These are phyloP conservation scores for Philaethria dido DNA, from an alignment of 2,888 invertebrate species.

Conservation along the genomic window DNA sequence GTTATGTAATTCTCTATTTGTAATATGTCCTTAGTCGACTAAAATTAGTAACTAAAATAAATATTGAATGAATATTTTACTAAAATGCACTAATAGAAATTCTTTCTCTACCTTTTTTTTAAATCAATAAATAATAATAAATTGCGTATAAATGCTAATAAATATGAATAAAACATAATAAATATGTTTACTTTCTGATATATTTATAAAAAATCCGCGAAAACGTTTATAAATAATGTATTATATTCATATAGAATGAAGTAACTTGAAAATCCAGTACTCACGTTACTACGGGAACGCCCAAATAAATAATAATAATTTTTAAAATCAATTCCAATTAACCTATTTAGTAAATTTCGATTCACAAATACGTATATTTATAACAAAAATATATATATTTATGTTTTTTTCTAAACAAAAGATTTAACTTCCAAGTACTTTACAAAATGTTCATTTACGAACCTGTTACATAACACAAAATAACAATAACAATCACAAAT, in stretches of 20 bases:
- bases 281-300: background rate
- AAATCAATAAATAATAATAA: background rate
- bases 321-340: background rate
- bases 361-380: background rate
- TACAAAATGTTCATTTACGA: conserved; percentile 22
- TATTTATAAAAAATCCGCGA: background rate
- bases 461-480: conserved; percentile 46
- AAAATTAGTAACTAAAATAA: background rate
- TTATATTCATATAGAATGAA: background rate
- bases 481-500: conserved; percentile 35
- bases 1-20: conserved; percentile 16
- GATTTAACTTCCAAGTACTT: conserved; percentile 17
- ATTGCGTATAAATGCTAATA: background rate
- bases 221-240: background rate
- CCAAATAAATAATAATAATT: background rate
- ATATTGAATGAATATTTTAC: background rate
- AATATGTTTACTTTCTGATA: background rate
- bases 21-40: background rate
- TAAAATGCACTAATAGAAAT: background rate
- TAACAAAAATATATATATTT: background rate
- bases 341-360: too few species aligned
- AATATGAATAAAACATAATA: background rate
- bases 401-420: background rate
- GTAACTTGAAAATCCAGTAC: background rate
- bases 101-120: background rate